Conservation (phyloP, 1,140 invertebrate genomes). For the Heliconius melpomene region DNA sequence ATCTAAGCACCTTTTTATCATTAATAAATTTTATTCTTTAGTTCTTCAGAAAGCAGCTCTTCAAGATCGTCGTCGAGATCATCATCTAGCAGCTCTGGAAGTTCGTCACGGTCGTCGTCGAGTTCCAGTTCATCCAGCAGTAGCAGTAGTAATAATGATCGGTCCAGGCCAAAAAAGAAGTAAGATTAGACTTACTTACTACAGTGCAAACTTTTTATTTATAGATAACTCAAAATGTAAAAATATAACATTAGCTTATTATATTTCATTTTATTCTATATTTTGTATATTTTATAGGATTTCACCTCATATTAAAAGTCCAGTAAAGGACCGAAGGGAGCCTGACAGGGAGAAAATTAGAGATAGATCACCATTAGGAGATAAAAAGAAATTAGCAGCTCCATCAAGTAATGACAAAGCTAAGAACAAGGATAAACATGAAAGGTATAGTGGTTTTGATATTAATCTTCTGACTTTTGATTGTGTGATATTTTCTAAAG, state of each 20-base stretch:
- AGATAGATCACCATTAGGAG: slow-evolving; percentile 75
- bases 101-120: slow-evolving; percentile 84
- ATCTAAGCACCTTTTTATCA: not conserved
- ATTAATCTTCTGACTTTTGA: not conserved
- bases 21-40: slow-evolving; percentile 50
- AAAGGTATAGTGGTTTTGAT: slow-evolving; percentile 51
- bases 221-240: not conserved
- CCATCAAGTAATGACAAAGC: slow-evolving; percentile 81
- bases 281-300: slow-evolving; percentile 49
- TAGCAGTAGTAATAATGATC: slow-evolving; percentile 82
- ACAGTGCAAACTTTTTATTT: not conserved
- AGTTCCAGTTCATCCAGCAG: slow-evolving; percentile 83
- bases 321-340: slow-evolving; percentile 77
- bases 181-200: slow-evolving; percentile 49
- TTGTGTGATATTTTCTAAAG: not conserved
- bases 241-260: not conserved
- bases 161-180: slow-evolving; percentile 83
- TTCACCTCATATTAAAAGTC: slow-evolving; percentile 76
- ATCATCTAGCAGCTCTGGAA: slow-evolving; percentile 87
- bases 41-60: slow-evolving; percentile 89
- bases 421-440: slow-evolving; percentile 77
- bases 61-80: slow-evolving; percentile 88
- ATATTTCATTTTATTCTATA: not conserved
- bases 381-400: slow-evolving; percentile 73
- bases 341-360: slow-evolving; percentile 80